These are phyloP conservation scores for Serranus cabrilla DNA, from an alignment of 2,797 vertebrate species.

Conservation along the genomic window DNA sequence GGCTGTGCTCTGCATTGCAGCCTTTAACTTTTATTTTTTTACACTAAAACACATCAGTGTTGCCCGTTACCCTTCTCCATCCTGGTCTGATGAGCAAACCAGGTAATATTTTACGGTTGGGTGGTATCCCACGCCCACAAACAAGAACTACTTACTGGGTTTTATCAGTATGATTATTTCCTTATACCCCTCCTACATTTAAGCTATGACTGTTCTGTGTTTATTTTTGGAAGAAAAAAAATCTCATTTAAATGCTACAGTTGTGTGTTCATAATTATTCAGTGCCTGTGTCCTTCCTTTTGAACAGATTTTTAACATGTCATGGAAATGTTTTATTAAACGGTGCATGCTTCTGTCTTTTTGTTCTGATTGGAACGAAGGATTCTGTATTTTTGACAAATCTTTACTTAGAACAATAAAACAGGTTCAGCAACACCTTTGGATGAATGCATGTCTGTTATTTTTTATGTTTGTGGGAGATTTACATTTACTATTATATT, in stretches of 20 bases:
- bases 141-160: constrained; percentile 76
- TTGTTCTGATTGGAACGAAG: constrained; percentile 75
- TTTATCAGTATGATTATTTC: constrained; percentile 83
- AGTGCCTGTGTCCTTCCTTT: constrained; percentile 76
- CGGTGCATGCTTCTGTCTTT: constrained; percentile 78
- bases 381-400: constrained; percentile 82
- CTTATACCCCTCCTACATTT: constrained; percentile 40
- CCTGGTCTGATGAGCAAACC: constrained; percentile 44
- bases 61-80: constrained; percentile 41
- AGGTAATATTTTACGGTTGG: constrained; percentile 59
- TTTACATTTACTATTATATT: background rate
- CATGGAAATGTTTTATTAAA: constrained; percentile 82
- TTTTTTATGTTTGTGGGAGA: background rate
- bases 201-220: constrained; percentile 58
- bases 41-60: constrained; percentile 68
- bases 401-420: constrained; percentile 80
- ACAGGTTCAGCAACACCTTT: constrained; percentile 57
- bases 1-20: constrained; percentile 28
- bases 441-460: background rate
- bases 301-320: constrained; percentile 83
- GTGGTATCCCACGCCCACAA: constrained; percentile 59
- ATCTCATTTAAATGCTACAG: constrained; percentile 55
- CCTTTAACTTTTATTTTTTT: constrained; percentile 69
- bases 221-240: constrained; percentile 55
- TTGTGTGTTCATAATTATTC: constrained; percentile 72